Percentiles rank a stretch among this genome's conserved stretches.
phyloP scores from a whole-genome alignment of 1,140 invertebrate genomes.

The Grapholita molesta region DNA sequence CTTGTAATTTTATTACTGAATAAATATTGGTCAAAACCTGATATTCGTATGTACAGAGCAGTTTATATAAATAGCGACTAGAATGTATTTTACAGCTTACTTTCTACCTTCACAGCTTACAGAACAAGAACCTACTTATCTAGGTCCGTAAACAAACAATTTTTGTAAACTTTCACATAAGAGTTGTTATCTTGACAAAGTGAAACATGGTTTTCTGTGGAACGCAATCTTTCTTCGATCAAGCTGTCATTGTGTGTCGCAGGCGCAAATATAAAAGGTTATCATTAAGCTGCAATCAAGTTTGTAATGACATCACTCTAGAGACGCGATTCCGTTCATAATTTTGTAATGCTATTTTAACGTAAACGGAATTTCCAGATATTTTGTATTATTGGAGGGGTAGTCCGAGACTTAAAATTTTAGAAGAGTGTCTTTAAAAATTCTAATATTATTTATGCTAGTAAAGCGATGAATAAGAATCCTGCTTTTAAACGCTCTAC shows the following conservation, averaged over 20 bases:
- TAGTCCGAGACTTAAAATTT: no score
- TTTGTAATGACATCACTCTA: constrained; percentile 20
- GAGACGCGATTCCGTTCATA: background rate
- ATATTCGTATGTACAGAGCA: no score
- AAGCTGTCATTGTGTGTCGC: constrained; percentile 4
- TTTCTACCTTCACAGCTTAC: background rate
- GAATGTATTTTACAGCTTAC: no score
- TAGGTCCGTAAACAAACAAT: background rate
- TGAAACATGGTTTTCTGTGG: constrained; percentile 1
- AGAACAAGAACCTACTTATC: background rate
- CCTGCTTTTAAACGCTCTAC: no score
- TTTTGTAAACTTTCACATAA: background rate
- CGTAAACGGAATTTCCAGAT: no score
- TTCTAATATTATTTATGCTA: no score
- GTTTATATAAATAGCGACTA: no score
- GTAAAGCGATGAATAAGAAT: no score
- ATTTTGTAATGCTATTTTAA: background rate
- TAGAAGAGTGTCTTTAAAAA: no score
- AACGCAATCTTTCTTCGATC: constrained; percentile 16
- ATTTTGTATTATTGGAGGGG: no score
- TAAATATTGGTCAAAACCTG: no score
- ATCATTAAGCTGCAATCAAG: constrained; percentile 31
- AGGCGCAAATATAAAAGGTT: constrained; percentile 1
- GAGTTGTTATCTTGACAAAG: background rate
- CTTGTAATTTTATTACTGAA: no score